phyloP scores from a whole-genome alignment of 1,140 invertebrate genomes.

The Hypothenemus hampei region DNA sequence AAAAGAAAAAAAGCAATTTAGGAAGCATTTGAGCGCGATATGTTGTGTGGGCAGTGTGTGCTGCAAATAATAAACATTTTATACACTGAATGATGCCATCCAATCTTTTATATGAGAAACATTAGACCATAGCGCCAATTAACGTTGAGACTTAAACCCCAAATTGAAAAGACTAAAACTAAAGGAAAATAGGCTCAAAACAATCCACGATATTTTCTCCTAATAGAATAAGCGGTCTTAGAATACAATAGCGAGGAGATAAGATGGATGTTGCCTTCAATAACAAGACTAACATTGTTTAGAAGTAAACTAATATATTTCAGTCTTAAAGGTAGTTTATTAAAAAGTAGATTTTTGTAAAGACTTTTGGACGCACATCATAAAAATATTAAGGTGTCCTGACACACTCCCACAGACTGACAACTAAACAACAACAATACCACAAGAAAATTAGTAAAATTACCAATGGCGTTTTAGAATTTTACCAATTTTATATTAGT shows the following conservation, averaged over 20 bases:
- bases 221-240: too few species aligned
- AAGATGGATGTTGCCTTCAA: too few species aligned
- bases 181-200: neutral
- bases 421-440: slow-evolving; percentile 20
- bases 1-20: neutral
- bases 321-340: too few species aligned
- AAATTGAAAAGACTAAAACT: neutral
- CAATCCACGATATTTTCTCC: too few species aligned
- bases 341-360: too few species aligned
- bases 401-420: slow-evolving; percentile 8
- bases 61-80: neutral
- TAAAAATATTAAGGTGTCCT: too few species aligned
- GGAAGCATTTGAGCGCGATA: neutral
- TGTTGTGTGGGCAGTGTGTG: slow-evolving; percentile 6
- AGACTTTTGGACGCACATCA: too few species aligned
- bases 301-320: too few species aligned
- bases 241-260: too few species aligned
- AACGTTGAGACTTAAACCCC: neutral
- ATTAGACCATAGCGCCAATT: too few species aligned
- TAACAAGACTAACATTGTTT: too few species aligned
- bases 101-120: neutral
- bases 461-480: slow-evolving; percentile 3
- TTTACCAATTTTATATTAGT: slow-evolving; percentile 26
- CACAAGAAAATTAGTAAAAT: too few species aligned
- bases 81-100: neutral